Base-by-base conservation (phyloP, 2,797 vertebrate species). In the Naso thynnoides region DNA sequence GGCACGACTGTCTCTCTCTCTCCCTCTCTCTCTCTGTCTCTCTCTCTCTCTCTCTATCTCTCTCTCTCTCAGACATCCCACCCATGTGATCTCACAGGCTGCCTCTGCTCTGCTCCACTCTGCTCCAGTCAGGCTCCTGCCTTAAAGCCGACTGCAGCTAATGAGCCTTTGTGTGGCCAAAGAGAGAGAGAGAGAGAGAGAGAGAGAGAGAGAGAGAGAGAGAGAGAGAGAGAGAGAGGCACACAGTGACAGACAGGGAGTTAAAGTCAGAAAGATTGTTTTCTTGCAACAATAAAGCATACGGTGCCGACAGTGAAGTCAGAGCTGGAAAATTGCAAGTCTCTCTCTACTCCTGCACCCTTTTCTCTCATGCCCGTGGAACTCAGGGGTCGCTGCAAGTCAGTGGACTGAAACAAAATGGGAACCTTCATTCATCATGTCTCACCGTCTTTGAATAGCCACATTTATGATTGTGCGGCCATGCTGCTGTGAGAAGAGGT, bases 111-210 rank as follows among this genome's bases (percentile, higher is more conserved):
- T 67, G 88, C 86, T 91, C 81, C 77, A 87, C 94, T 96, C 81
- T 77, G 82, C 87, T 90, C 88, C 96, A 96, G 95, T 94, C 94
- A 96, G 96, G 90, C 96, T 91, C 92, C 93, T 95, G 96, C 95
- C 91, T 94, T 94, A 96, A 95, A 92, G 95, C 95, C 90, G 95
- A 96, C 96, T 96, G 93, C 96, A 95, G 96, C 97, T 97, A 97
- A 98, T 97, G 97, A 98, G 96, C 94, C 97, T 98, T 97, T 98
- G 97, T 98, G 96, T 96, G 92, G 86, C 84, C 89, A 88, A 70
- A 85, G 79, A 74, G 81, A 76, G 50, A 64, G 55, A 74, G 52
- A 70, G 63, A 78, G 66, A 77, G 73, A 76, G 65, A 74, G 65
- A 70, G 58, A 61, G 55, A 63, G 66, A 67, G 55, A 69, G 42